Percentiles rank a stretch among this genome's conserved stretches.
phyloP scores from a whole-genome alignment of 2,113 vertebrate species.

The Brachyhypopomus gauderio region DNA sequence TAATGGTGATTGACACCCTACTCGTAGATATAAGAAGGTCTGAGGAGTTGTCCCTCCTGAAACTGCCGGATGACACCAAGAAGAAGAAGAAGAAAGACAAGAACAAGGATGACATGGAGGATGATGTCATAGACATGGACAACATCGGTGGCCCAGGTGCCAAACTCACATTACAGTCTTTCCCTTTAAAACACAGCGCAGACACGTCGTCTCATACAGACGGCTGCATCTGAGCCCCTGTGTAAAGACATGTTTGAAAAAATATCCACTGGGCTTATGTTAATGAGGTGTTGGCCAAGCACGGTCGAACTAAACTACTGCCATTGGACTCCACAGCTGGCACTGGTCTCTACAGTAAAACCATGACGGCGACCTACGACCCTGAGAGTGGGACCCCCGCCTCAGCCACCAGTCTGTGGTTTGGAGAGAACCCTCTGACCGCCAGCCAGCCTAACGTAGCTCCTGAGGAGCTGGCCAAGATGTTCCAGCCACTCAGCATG shows the following conservation, averaged over 20 bases:
- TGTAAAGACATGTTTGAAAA: no score
- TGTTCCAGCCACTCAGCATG: conserved; percentile 85
- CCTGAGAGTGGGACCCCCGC: conserved; percentile 84
- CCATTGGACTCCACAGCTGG: conserved; percentile 67
- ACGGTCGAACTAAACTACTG: background rate
- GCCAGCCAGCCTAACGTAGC: conserved; percentile 77
- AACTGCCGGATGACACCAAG: conserved; percentile 81
- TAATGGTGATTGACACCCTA: background rate
- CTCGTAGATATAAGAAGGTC: conserved; percentile 86
- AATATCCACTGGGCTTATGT: background rate
- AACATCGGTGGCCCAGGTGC: conserved; percentile 62
- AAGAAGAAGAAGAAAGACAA: conserved; percentile 97
- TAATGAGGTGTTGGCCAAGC: background rate
- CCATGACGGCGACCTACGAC: conserved; percentile 90
- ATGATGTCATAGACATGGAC: conserved; percentile 86
- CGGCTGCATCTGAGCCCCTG: no score
- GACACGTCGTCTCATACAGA: no score
- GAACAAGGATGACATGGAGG: conserved; percentile 70
- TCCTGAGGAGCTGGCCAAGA: conserved; percentile 80
- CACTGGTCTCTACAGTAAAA: conserved; percentile 87
- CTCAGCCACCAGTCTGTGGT: conserved; percentile 88
- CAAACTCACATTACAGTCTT: no score
- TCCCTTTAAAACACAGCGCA: no score
- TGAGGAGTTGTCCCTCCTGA: conserved; percentile 93
- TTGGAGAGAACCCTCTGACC: conserved; percentile 81